Evolutionary conservation across 1,140 invertebrate species (phyloP), one percentile per base, ranked within the genome.

Genomic region (Wiebesia pumilae): DNA sequence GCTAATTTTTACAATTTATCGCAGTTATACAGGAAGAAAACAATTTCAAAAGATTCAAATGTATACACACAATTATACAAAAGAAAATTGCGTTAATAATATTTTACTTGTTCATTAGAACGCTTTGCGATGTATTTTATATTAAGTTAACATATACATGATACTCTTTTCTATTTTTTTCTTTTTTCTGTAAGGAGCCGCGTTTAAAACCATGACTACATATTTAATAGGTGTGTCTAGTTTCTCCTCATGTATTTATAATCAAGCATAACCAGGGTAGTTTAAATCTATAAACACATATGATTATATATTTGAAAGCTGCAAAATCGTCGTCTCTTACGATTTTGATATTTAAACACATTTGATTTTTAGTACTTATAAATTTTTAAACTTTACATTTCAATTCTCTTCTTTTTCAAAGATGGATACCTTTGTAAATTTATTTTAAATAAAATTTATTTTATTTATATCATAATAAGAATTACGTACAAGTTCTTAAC

Each of bases 101-200:
- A 35, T 83, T 83, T 79, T 33, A 73, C 21, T 71, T 30, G 40
- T 54, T 71, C 30, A 7, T 83, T 54, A 19, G 43, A 73, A 73
- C 81, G 67, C 43, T 54, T 73, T 27, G 30, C n/a, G 43, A 21
- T 62, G 10, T 62, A 69, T 40, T 47, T 81, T 69, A 35, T 79
- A 54, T 33, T 73, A 54, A 73, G 47, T 82, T 82, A 19, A 73
- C 47, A 33, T 82, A 9, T n/a, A 33, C n/a, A 77, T 19, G 62
- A 62, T 3, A 71, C 69, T 71, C 69, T 35, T 71, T 24, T 75
- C 27, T 79, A 21, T 54, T 27, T 67, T 58, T 78, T 84, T 73
- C 21, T 77, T 73, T 71, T n/a, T 30, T 83, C 62, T 65, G 81
- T 80, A 86, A 77, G 54, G 30, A 87, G 71, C 78, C 81, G 54